Evolutionary conservation across 2,797 vertebrate species (phyloP), one percentile per base, ranked within the genome.

Genomic region (Sebastes flavidus): DNA sequence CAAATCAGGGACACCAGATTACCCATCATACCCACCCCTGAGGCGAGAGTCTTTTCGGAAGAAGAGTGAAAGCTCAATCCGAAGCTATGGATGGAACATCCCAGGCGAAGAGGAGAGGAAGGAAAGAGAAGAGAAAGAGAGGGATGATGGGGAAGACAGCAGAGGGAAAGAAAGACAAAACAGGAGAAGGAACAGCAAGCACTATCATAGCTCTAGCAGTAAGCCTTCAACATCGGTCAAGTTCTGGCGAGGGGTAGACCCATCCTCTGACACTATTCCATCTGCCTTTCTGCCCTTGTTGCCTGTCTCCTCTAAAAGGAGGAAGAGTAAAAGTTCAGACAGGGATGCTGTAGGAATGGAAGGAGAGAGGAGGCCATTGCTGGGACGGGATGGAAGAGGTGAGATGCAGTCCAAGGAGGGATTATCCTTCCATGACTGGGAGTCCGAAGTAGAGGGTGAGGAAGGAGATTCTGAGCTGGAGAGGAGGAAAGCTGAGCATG

Each of bases 381-480:
- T 96, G 58, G 94, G 92, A 32, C 87, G 93, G 1, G 83, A 86
- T 4, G 94, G 84, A n/a, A 92, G 93, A 91, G 84, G 85, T 7
- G 93, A 94, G 73, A 78, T 91, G 61, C 91, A 90, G 25, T 91
- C 95, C 12, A 96, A 95, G 87, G 95, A 96, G 65, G 94, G 93
- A 4, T 71, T 95, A 72, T 94, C 94, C 30, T 95, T 96, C 85
- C 95, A 95, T 0, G 94, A 96, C 80, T 96, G 96, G 96, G 96
- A 95, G 58, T 96, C 96, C 0, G 95, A 95, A 29, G 89, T 88
- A 22, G 94, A 95, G 8, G 93, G 80, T 1, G 92, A 94, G 4
- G 93, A 93, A 5, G 95, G 93, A 7, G 93, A 95, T 20, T 95
- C 95, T 4, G 95, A 95, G 60, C 85, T 91, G 11, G 94, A 95